These are phyloP conservation scores for Gerosis bhagava DNA, from an alignment of 2,888 invertebrate species.

Conservation along the genomic window DNA sequence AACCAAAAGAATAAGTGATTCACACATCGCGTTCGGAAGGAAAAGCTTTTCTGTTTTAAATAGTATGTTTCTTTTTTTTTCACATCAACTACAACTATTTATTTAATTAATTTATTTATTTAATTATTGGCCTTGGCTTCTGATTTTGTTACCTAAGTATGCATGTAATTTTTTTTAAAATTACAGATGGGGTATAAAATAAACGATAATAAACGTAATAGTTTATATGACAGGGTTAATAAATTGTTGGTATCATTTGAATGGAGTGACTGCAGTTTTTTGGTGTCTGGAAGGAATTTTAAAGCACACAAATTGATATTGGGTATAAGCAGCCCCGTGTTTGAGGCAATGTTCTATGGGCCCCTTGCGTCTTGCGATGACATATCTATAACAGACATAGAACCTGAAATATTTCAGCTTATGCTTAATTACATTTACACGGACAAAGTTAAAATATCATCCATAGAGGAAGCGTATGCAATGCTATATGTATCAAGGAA, in stretches of 20 bases:
- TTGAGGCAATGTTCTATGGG: slow-evolving; percentile 87
- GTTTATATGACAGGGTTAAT: slow-evolving; percentile 71
- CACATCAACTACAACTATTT: too few relatives aligned
- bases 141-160: too few relatives aligned
- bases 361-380: slow-evolving; percentile 75
- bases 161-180: slow-evolving; percentile 17
- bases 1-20: too few relatives aligned
- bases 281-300: slow-evolving; percentile 73
- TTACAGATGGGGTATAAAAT: slow-evolving; percentile 69
- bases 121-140: too few relatives aligned
- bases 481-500: slow-evolving; percentile 85
- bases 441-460: slow-evolving; percentile 77
- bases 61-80: neutral
- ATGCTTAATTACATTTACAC: slow-evolving; percentile 84
- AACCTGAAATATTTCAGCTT: slow-evolving; percentile 82
- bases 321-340: slow-evolving; percentile 86
- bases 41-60: too few relatives aligned
- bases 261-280: slow-evolving; percentile 84
- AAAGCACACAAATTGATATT: slow-evolving; percentile 84
- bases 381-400: slow-evolving; percentile 82
- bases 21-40: too few relatives aligned
- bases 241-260: slow-evolving; percentile 72
- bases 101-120: neutral
- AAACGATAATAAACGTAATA: slow-evolving; percentile 51
- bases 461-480: slow-evolving; percentile 83